Evolutionary conservation across 2,888 invertebrate species (phyloP).

Genomic region (Phengaris arion): DNA sequence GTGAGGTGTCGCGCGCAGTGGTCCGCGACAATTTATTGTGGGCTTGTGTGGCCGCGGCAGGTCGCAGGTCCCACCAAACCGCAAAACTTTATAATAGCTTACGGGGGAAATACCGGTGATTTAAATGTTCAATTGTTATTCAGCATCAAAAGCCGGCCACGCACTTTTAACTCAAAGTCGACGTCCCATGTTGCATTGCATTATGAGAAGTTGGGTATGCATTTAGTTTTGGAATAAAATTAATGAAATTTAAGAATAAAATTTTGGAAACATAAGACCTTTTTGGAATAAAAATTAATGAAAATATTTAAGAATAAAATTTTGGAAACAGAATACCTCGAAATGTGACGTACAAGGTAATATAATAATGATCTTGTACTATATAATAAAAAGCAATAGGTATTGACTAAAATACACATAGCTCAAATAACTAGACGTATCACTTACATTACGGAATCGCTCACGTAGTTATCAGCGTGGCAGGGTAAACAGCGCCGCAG

Average conservation of each 20-base stretch:
- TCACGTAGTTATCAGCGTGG: too few relatives aligned
- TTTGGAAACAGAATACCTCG: too few relatives aligned
- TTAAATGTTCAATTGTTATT: not conserved
- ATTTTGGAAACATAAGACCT: too few relatives aligned
- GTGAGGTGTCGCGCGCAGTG: slow-evolving; percentile 8
- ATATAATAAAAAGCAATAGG: not conserved
- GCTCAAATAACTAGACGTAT: too few relatives aligned
- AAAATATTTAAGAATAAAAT: not conserved
- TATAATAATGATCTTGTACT: not conserved
- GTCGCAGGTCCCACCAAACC: not conserved
- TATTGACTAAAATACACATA: too few relatives aligned
- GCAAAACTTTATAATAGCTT: slow-evolving; percentile 1
- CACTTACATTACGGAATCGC: too few relatives aligned
- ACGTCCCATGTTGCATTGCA: not conserved
- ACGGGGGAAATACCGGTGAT: not conserved
- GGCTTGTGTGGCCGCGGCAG: slow-evolving; percentile 9
- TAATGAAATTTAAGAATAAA: not conserved
- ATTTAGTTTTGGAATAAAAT: not conserved
- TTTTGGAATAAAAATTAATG: not conserved
- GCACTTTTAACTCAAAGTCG: not conserved
- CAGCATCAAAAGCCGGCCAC: too few relatives aligned
- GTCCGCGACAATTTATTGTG: not conserved
- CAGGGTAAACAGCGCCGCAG: too few relatives aligned
- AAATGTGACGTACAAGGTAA: too few relatives aligned
- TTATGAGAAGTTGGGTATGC: not conserved